Evolutionary conservation across 1,140 invertebrate species (phyloP).

Genomic region (Saccostrea echinata): DNA sequence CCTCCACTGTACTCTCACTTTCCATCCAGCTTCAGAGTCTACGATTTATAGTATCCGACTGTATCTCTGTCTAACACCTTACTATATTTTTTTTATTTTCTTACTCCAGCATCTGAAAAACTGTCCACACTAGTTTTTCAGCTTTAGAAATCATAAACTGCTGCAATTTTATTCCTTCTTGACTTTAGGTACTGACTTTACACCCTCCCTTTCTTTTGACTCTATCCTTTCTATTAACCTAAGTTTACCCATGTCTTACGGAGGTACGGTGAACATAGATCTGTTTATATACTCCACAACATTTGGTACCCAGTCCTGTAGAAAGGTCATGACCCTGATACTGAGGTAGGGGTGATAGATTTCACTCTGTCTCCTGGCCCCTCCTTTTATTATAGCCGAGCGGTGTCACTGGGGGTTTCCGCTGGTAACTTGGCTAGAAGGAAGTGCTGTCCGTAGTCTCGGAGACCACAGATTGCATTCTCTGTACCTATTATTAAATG

Average conservation of each 20-base stretch:
- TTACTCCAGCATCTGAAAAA: too few species aligned
- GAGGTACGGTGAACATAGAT: conserved; percentile 53
- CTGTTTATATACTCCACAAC: conserved; percentile 62
- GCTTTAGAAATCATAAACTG: too few species aligned
- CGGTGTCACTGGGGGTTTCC: conserved; percentile 67
- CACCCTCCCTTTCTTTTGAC: too few species aligned
- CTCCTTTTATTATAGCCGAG: conserved; percentile 71
- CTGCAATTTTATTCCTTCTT: too few species aligned
- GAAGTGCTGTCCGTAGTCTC: conserved; percentile 60
- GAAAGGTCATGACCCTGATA: conserved; percentile 59
- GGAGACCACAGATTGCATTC: conserved; percentile 68
- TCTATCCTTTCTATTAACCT: too few species aligned
- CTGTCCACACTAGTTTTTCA: too few species aligned
- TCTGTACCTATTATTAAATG: conserved; percentile 68
- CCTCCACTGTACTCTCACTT: too few species aligned
- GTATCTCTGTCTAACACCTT: too few species aligned
- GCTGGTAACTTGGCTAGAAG: conserved; percentile 60
- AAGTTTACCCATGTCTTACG: background rate
- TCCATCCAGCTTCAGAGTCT: too few species aligned
- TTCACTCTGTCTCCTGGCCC: conserved; percentile 63
- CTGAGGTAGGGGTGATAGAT: conserved; percentile 69
- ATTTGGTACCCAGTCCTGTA: conserved; percentile 68
- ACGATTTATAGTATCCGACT: too few species aligned
- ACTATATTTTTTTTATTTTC: too few species aligned
- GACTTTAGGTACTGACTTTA: too few species aligned